Evolutionary conservation across 2,888 invertebrate genomes (phyloP).

Genomic region (Tetragnatha montana): DNA sequence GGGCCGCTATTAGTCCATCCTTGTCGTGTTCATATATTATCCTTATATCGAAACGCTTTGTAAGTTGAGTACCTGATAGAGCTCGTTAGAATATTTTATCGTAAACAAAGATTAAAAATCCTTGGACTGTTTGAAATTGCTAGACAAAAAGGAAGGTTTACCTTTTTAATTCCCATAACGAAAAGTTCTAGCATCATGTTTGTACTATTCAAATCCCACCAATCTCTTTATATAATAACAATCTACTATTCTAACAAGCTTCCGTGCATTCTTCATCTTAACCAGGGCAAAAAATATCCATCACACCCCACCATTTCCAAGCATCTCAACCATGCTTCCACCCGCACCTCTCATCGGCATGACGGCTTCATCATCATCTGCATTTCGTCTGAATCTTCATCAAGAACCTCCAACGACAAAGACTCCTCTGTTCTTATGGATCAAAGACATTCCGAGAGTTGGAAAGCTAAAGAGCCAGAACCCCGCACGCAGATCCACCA

Average conservation of each 20-base stretch:
- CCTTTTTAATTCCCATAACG: no score
- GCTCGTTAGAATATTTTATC: no score
- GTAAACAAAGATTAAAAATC: no score
- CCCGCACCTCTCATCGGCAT: not conserved
- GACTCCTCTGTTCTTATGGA: conserved; percentile 15
- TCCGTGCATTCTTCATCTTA: not conserved
- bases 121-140: no score
- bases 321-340: conserved; percentile 43
- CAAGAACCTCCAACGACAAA: conserved; percentile 32
- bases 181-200: no score
- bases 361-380: conserved; percentile 41
- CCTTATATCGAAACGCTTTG: no score
- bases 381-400: conserved; percentile 16
- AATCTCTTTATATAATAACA: no score
- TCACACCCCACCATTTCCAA: not conserved
- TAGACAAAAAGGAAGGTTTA: no score
- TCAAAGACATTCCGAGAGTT: conserved; percentile 1
- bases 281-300: not conserved
- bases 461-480: conserved; percentile 44
- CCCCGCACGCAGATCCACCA: conserved; percentile 55
- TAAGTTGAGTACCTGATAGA: no score
- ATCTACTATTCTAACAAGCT: not conserved
- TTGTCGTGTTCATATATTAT: no score
- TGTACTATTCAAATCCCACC: no score
- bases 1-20: no score